A percentile compares a stretch with the other conserved stretches of the same genome.
phyloP scores from a whole-genome alignment of 2,888 invertebrate genomes.

The Panopea generosa region DNA sequence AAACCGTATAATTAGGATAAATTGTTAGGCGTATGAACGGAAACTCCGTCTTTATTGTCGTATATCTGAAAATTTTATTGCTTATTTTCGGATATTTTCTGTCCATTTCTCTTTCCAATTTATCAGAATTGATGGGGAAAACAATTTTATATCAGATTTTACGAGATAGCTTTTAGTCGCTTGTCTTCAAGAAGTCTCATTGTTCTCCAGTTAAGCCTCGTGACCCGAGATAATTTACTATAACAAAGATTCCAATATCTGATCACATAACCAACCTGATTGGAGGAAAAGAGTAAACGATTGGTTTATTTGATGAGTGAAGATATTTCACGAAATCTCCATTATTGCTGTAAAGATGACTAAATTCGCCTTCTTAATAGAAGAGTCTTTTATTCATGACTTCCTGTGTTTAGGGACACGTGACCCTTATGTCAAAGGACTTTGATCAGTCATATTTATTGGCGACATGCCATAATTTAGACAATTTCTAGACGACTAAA shows the following conservation, averaged over 20 bases:
- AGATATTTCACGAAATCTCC: constrained; percentile 60
- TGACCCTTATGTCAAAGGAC: constrained; percentile 51
- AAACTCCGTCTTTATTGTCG: constrained; percentile 50
- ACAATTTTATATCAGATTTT: constrained; percentile 67
- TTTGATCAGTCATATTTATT: constrained; percentile 53
- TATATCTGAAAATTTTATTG: constrained; percentile 65
- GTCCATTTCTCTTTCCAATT: constrained; percentile 63
- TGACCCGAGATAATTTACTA: constrained; percentile 62
- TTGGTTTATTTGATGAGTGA: constrained; percentile 56
- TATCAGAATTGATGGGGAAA: constrained; percentile 60
- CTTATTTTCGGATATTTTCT: constrained; percentile 67
- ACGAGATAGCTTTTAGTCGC: constrained; percentile 66
- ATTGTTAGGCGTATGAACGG: constrained; percentile 38
- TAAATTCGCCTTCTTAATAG: constrained; percentile 54
- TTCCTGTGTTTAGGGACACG: constrained; percentile 53
- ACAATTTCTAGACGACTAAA: background rate
- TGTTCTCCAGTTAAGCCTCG: constrained; percentile 47
- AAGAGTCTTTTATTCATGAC: constrained; percentile 66
- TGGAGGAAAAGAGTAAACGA: constrained; percentile 56
- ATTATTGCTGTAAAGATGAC: constrained; percentile 63
- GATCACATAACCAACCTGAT: constrained; percentile 59
- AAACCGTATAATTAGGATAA: constrained; percentile 49
- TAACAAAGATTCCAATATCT: constrained; percentile 62
- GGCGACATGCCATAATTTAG: constrained; percentile 48
- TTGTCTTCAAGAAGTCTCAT: constrained; percentile 55